Evolutionary conservation across 2,888 invertebrate genomes (phyloP), one percentile per base, ranked within the genome.

Genomic region (Malachius bipustulatus): DNA sequence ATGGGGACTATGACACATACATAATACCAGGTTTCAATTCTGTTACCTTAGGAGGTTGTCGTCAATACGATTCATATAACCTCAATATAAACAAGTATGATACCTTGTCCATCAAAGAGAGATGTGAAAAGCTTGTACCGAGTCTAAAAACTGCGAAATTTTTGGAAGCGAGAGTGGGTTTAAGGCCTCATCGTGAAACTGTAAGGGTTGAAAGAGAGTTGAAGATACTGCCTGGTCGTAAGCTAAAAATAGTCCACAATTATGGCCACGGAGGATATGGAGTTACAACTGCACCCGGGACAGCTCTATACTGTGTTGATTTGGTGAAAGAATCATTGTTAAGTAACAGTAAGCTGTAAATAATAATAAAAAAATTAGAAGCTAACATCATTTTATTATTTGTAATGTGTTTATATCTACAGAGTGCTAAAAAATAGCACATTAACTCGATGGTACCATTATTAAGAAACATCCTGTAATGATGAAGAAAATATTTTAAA

Each of bases 211-310:
- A 84, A 51, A 62, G 67, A 0, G 82, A 84, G 53, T 44, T 49
- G 14, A 41, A 57, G 13, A 43, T 43, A n/a, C 36, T 42, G 16
- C 42, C 58, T 8, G 71, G 70, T 2, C 56, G 65, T 44, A 66
- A 57, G 43, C 41, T 66, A 1, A 70, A 75, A 67, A 69, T 93
- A 16, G 78, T 94, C 4, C 94, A 96, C 57, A 89, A 93, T 60
- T 94, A 94, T 56, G 94, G 94, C 0, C 94, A 94, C 57, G 91
- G 93, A 1, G 91, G 90, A 0, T 90, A 91, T 56, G 94, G 94
- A 1, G 82, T 94, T 0, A 82, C 83, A 39, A 75, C 87, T 24
- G 82, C 88, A 3, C 93, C 93, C 15, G 93, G 93, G 4, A 89
- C 90, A 0, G 77, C 83, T 0, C 66, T 75, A 38, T 70, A 87